Conservation (phyloP, 1,140 invertebrate genomes). For the Papilio xuthus region DNA sequence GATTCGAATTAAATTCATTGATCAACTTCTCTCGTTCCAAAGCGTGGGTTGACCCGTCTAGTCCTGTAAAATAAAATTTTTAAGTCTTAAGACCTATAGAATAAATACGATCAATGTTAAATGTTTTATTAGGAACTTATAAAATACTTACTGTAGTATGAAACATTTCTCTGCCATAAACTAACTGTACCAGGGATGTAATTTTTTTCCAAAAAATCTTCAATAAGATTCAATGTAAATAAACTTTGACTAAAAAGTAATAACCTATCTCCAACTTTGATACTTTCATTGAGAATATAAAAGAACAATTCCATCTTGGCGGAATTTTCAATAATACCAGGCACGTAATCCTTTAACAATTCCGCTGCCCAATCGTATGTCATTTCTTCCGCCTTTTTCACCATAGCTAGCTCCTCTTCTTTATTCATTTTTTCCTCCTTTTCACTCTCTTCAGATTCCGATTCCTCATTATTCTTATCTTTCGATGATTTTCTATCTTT, state of each 20-base stretch:
- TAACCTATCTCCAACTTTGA: constrained; percentile 93
- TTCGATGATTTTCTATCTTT: constrained; percentile 74
- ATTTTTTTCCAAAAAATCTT: constrained; percentile 94
- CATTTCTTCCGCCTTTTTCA: constrained; percentile 89
- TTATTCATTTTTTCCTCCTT: constrained; percentile 83
- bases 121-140: background rate
- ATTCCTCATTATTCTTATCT: constrained; percentile 76
- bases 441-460: constrained; percentile 75
- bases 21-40: constrained; percentile 97
- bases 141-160: constrained; percentile 93
- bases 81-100: background rate
- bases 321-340: constrained; percentile 95
- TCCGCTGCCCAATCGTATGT: constrained; percentile 94
- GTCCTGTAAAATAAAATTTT: constrained; percentile 77
- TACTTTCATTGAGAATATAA: constrained; percentile 94
- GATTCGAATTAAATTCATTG: constrained; percentile 97
- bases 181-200: constrained; percentile 88
- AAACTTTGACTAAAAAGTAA: constrained; percentile 98
- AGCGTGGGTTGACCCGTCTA: constrained; percentile 97
- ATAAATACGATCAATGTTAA: background rate
- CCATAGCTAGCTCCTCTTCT: constrained; percentile 79
- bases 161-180: constrained; percentile 92
- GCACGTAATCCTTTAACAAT: constrained; percentile 92
- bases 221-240: constrained; percentile 97
- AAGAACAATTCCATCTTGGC: constrained; percentile 98